Evolutionary conservation across 2,797 vertebrate genomes (phyloP).

Genomic region (Heterohyrax brucei): DNA sequence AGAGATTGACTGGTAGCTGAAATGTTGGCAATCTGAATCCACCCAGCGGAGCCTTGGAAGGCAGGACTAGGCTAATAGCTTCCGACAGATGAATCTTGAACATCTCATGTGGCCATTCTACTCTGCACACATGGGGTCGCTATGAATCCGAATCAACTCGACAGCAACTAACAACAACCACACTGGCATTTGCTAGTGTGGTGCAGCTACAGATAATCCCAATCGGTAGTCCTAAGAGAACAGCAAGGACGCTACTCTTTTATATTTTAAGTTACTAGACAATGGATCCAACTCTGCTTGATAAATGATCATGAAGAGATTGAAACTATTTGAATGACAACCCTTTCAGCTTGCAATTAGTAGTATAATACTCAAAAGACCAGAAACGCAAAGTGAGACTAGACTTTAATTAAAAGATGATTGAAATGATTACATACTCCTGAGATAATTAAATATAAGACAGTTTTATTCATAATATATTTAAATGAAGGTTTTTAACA

Average conservation of each 20-base stretch:
- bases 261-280: not conserved
- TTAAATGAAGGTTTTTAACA: constrained; percentile 73
- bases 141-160: not conserved
- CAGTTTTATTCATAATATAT: constrained; percentile 70
- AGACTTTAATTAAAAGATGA: constrained; percentile 83
- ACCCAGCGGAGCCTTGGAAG: not conserved
- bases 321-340: constrained; percentile 57
- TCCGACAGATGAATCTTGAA: not conserved
- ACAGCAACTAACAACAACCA: not conserved
- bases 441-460: constrained; percentile 42
- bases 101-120: not conserved
- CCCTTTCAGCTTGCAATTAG: constrained; percentile 37
- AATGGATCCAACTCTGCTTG: not conserved
- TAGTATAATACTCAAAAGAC: constrained; percentile 59
- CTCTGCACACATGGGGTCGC: not conserved
- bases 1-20: not conserved
- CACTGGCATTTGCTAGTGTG: not conserved
- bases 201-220: not conserved
- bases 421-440: constrained; percentile 77
- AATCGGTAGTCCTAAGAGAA: not conserved
- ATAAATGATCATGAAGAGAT: not conserved
- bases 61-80: not conserved
- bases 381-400: constrained; percentile 74
- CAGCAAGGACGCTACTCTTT: not conserved
- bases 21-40: not conserved